Conservation (phyloP, 2,888 invertebrate species). For the Calameuta pallipes region DNA sequence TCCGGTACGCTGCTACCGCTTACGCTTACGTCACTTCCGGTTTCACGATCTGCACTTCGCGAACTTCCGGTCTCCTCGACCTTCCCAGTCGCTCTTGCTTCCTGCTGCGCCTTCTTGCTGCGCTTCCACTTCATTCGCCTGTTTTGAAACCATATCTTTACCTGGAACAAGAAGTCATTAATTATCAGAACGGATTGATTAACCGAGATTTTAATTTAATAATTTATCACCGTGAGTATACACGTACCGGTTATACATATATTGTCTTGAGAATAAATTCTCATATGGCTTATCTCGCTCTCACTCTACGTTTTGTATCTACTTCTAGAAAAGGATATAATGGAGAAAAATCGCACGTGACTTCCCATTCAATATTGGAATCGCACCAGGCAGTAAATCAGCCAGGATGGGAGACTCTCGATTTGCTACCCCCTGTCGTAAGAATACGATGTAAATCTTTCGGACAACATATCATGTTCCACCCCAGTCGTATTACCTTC, state of each 20-base stretch:
- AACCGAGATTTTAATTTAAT: neutral
- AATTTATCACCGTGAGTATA: neutral
- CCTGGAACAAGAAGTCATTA: constrained; percentile 70
- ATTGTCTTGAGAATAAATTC: neutral
- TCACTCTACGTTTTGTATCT: neutral
- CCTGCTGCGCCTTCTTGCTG: constrained; percentile 94
- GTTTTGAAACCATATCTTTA: constrained; percentile 99
- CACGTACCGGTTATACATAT: neutral
- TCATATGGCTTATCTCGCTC: neutral
- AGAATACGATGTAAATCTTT: constrained; percentile 59
- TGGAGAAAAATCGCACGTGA: neutral
- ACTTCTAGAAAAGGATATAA: neutral
- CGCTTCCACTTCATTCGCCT: constrained; percentile 99
- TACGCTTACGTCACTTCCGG: constrained; percentile 43
- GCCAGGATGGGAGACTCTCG: constrained; percentile 36
- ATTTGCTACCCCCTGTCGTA: constrained; percentile 47
- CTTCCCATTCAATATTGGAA: neutral
- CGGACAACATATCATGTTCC: constrained; percentile 57
- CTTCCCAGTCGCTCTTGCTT: constrained; percentile 72
- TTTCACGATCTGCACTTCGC: constrained; percentile 37
- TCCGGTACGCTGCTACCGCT: constrained; percentile 41
- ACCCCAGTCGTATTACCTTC: constrained; percentile 39
- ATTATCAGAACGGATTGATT: neutral
- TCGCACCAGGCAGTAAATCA: constrained; percentile 37
- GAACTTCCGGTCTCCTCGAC: constrained; percentile 62